phyloP scores from a whole-genome alignment of 2,113 vertebrate species.

The Brienomyrus brachyistius region DNA sequence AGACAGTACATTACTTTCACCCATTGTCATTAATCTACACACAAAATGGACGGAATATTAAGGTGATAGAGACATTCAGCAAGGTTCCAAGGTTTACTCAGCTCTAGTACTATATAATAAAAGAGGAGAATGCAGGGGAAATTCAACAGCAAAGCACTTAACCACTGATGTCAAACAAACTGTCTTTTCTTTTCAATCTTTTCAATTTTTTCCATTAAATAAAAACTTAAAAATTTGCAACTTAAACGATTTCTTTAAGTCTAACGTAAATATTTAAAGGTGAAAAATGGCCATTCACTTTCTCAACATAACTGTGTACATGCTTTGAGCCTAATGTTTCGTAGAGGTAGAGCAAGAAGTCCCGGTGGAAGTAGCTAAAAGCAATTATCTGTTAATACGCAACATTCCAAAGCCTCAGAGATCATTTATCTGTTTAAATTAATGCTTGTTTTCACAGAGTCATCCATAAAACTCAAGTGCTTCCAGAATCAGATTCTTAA shows the following conservation, averaged over 20 bases:
- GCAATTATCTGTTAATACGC: background rate
- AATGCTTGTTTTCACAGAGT: background rate
- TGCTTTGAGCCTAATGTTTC: background rate
- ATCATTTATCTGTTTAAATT: background rate
- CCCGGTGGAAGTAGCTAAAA: background rate
- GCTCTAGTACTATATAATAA: background rate
- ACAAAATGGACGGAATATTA: background rate
- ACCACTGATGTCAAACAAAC: conserved; percentile 3
- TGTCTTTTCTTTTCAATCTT: background rate
- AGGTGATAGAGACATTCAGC: background rate
- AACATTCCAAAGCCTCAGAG: background rate
- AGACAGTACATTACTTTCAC: background rate
- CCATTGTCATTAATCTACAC: background rate
- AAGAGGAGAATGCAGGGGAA: background rate
- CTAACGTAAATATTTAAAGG: conserved; percentile 2
- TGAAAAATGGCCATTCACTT: background rate
- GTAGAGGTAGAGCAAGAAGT: background rate
- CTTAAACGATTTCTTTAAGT: background rate
- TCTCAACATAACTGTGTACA: background rate
- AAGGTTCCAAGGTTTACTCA: background rate
- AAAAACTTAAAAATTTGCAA: background rate
- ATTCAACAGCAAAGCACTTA: background rate
- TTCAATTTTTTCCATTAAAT: conserved; percentile 1
- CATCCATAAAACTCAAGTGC: background rate
- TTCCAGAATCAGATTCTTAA: background rate